A percentile compares a stretch with the other conserved stretches of the same genome.
phyloP scores from a whole-genome alignment of 2,113 vertebrate genomes.

The Mormyrus iriodes region DNA sequence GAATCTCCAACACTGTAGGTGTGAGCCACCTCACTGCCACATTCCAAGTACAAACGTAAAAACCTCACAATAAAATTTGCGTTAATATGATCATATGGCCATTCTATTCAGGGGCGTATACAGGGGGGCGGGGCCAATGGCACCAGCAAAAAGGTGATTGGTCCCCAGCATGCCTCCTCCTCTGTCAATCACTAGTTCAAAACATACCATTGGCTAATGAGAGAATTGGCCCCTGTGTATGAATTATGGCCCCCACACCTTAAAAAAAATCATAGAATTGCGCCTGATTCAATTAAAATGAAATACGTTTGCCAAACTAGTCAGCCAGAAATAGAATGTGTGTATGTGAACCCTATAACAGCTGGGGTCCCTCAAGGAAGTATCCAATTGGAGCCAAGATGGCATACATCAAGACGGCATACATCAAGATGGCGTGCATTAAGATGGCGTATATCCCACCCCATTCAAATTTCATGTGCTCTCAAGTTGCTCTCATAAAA shows the following conservation, averaged over 20 bases:
- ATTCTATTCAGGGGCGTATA: neutral
- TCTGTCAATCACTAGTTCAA: neutral
- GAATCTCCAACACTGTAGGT: too few relatives aligned
- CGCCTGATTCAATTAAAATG: neutral
- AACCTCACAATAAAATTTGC: neutral
- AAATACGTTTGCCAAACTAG: neutral
- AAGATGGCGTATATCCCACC: neutral
- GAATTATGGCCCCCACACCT: neutral
- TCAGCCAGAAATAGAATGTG: neutral
- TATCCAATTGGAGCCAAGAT: neutral
- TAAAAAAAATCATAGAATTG: neutral
- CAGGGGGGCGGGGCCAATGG: neutral
- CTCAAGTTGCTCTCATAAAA: neutral
- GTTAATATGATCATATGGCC: neutral
- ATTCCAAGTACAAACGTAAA: neutral
- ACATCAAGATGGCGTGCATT: neutral
- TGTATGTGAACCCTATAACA: neutral
- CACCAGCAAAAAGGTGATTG: neutral
- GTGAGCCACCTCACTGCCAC: neutral
- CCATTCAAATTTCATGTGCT: neutral
- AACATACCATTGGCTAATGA: neutral
- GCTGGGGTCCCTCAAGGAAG: neutral
- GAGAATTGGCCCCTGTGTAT: neutral
- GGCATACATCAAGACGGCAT: neutral
- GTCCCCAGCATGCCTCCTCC: neutral